These are phyloP conservation scores for Ia io DNA, from an alignment of 2,113 vertebrate genomes.

Conservation along the genomic window DNA sequence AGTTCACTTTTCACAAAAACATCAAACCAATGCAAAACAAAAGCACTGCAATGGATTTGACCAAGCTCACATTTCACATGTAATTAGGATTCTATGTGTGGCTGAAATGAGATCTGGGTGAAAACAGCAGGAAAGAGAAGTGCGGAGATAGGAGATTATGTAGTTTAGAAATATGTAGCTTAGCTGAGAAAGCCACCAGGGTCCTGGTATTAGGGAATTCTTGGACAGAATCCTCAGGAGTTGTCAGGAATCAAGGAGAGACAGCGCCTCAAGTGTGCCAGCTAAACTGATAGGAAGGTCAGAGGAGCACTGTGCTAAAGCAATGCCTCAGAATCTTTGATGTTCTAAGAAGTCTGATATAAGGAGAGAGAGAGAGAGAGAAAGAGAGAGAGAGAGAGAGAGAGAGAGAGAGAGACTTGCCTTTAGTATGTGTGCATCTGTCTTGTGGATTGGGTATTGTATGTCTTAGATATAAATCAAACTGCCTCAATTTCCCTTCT, in stretches of 20 bases:
- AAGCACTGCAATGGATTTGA: background rate
- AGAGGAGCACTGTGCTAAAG: background rate
- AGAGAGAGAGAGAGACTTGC: background rate
- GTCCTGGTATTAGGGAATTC: background rate
- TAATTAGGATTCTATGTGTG: background rate
- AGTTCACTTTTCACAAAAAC: background rate
- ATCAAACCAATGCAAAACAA: background rate
- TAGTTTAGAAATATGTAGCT: background rate
- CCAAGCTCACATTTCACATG: background rate
- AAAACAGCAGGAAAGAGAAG: background rate
- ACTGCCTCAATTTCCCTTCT: background rate
- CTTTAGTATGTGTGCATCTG: background rate
- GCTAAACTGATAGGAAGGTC: background rate
- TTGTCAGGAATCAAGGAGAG: background rate
- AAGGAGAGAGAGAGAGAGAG: background rate
- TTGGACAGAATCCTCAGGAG: background rate
- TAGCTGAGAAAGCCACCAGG: background rate
- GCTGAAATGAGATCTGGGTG: background rate
- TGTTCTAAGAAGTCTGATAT: background rate
- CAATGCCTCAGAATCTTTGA: background rate
- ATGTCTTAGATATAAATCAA: background rate
- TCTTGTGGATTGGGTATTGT: background rate
- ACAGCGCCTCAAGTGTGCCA: rapidly evolving
- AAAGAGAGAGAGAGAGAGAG: no score
- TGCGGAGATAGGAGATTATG: no score